Evolutionary conservation across 2,113 vertebrate species (phyloP), one percentile per base, ranked within the genome.

Genomic region (Sapajus apella): DNA sequence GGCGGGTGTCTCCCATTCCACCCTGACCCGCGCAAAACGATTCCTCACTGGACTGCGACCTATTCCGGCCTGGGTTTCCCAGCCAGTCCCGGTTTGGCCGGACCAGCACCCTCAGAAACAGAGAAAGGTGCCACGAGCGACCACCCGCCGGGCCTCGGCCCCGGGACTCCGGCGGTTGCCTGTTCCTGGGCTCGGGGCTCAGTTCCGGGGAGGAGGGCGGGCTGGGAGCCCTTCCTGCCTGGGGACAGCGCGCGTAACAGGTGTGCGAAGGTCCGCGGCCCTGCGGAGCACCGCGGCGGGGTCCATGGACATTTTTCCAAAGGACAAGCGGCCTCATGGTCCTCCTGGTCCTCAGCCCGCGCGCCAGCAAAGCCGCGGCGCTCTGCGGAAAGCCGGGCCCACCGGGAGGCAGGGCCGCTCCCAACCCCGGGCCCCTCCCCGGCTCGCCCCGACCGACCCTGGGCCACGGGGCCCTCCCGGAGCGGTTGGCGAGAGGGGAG

Each of bases 211-310:
- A 37, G 27, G 64, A 83, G 47, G 91, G 30, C 73, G 45, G 68
- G 47, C 88, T 2, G 85, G 14, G 58, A 43, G 20, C 32, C 68
- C 47, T 30, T 84, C 61, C 80, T 37, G 94, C 21, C 37, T 1
- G 1, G 14, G 75, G 73, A 50, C 88, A 75, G 58, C 55, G 21
- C 68, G 89, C n/a, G 95, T 98, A 97, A 98, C 97, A 98, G 98
- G 97, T 98, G 98, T 66, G 70, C 47, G 55, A 72, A 96, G 97
- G 96, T 85, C 92, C 18, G 52, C 37, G 11, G 84, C 75, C 87
- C 3, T 11, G 30, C 87, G 40, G 23, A 88, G 94, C 18, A 40
- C 55, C 6, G 61, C 27, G 35, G 86, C 45, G 35, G 81, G 94
- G 68, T 88, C 88, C 86, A 23, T 23, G n/a, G 58, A 43, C n/a